A percentile compares a stretch with the other conserved stretches of the same genome.
These are phyloP conservation scores for Volucella bombylans DNA, from an alignment of 2,888 invertebrate genomes.

Conservation along the genomic window DNA sequence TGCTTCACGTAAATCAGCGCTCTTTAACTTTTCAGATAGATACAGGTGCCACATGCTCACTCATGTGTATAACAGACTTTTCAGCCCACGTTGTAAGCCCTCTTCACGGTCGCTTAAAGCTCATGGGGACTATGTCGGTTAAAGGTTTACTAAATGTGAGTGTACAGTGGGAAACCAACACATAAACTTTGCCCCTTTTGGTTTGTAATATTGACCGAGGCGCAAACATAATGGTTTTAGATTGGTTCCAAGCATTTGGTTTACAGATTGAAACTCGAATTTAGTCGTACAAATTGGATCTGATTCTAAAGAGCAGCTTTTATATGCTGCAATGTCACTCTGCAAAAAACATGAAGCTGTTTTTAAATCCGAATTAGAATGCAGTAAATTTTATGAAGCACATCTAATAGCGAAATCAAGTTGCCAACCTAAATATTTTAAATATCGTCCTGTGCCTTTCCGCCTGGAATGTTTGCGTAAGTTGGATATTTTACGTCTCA, in stretches of 20 bases:
- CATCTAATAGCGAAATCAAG: slow-evolving; percentile 13
- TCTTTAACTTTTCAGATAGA: no score
- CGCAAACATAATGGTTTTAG: neutral
- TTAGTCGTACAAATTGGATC: neutral
- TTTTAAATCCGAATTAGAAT: slow-evolving; percentile 10
- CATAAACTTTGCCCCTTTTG: neutral
- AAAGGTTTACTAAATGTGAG: slow-evolving; percentile 11
- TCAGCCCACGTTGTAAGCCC: neutral
- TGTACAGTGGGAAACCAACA: neutral
- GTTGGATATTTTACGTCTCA: neutral
- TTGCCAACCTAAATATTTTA: neutral
- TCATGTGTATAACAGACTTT: no score
- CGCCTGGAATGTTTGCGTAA: neutral
- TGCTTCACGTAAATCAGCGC: no score
- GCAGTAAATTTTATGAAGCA: slow-evolving; percentile 16
- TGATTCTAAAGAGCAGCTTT: slow-evolving; percentile 3
- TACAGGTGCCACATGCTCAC: neutral
- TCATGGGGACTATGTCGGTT: slow-evolving; percentile 12
- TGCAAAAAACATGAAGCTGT: slow-evolving; percentile 13
- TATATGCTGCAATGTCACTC: neutral
- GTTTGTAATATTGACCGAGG: slow-evolving; percentile 5
- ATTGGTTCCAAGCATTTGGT: slow-evolving; percentile 19
- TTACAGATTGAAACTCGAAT: slow-evolving; percentile 1
- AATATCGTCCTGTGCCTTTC: no score
- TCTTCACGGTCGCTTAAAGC: slow-evolving; percentile 7